Evolutionary conservation across 1,140 invertebrate genomes (phyloP).

Genomic region (Drosophila parabipectinata): DNA sequence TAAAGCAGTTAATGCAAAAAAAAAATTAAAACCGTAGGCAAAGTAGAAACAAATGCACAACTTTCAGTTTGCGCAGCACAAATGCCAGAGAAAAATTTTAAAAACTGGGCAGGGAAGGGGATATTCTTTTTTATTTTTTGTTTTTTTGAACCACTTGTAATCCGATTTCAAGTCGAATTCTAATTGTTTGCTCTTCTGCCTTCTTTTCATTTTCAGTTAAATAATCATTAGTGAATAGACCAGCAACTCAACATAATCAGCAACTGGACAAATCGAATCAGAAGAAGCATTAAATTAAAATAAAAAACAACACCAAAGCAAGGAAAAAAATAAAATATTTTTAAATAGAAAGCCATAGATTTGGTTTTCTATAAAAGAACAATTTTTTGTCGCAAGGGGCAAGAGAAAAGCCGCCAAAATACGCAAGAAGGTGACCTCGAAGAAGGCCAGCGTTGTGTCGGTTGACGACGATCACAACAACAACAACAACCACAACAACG

Average conservation of each 20-base stretch:
- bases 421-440: slow-evolving; percentile 77
- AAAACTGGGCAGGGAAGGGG: background rate
- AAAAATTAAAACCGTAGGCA: slow-evolving; percentile 14
- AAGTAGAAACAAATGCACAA: slow-evolving; percentile 48
- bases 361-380: too few species aligned
- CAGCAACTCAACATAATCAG: slow-evolving; percentile 7
- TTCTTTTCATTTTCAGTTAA: slow-evolving; percentile 53
- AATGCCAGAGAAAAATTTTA: slow-evolving; percentile 1
- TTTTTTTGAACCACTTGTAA: slow-evolving; percentile 12
- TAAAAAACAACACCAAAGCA: slow-evolving; percentile 6
- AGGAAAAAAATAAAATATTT: background rate
- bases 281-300: slow-evolving; percentile 6
- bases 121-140: background rate
- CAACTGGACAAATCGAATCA: slow-evolving; percentile 7
- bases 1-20: slow-evolving; percentile 2
- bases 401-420: slow-evolving; percentile 70
- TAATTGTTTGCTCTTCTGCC: slow-evolving; percentile 16
- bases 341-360: background rate
- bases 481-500: slow-evolving; percentile 51
- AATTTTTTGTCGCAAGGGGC: slow-evolving; percentile 28
- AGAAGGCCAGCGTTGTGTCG: slow-evolving; percentile 76
- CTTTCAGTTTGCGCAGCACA: slow-evolving; percentile 24
- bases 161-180: slow-evolving; percentile 10
- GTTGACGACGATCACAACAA: slow-evolving; percentile 73
- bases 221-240: slow-evolving; percentile 48